phyloP scores from a whole-genome alignment of 2,888 invertebrate genomes.

The Stenurella melanura region DNA sequence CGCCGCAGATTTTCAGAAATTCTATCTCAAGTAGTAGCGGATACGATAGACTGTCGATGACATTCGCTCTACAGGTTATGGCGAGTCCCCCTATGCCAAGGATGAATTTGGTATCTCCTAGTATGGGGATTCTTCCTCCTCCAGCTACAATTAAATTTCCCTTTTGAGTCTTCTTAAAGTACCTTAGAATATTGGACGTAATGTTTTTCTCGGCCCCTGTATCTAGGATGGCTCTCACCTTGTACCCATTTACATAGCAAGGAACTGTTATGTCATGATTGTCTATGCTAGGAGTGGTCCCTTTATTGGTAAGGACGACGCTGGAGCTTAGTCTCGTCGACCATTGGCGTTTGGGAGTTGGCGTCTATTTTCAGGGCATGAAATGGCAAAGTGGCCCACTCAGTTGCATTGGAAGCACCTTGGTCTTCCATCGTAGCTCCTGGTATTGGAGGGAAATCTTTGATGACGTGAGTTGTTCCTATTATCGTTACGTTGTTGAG shows the following conservation, averaged over 20 bases:
- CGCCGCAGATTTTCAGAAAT: not conserved
- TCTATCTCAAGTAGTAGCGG: slow-evolving; percentile 3
- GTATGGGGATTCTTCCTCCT: slow-evolving; percentile 9
- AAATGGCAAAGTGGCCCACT: slow-evolving; percentile 21
- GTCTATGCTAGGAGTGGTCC: not conserved
- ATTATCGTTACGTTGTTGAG: not conserved
- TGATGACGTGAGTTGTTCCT: not conserved
- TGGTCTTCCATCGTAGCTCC: slow-evolving; percentile 27
- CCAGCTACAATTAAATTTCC: slow-evolving; percentile 10
- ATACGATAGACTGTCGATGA: not conserved
- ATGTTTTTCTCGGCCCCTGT: slow-evolving; percentile 18
- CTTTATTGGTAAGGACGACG: slow-evolving; percentile 27
- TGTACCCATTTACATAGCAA: too few species aligned
- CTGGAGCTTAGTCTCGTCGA: slow-evolving; percentile 16
- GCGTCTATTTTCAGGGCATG: slow-evolving; percentile 15
- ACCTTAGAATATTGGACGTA: not conserved
- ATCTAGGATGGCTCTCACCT: not conserved
- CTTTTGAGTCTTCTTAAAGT: not conserved
- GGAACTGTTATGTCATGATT: too few species aligned
- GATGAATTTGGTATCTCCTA: not conserved
- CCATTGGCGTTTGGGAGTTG: slow-evolving; percentile 29
- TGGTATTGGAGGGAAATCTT: slow-evolving; percentile 26
- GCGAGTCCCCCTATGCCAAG: not conserved
- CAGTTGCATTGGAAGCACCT: slow-evolving; percentile 33
- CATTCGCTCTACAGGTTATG: slow-evolving; percentile 1